Percentiles rank a stretch among this genome's conserved stretches.
These are phyloP conservation scores for Tetragonula clypearis DNA, from an alignment of 1,140 invertebrate species.

Conservation along the genomic window DNA sequence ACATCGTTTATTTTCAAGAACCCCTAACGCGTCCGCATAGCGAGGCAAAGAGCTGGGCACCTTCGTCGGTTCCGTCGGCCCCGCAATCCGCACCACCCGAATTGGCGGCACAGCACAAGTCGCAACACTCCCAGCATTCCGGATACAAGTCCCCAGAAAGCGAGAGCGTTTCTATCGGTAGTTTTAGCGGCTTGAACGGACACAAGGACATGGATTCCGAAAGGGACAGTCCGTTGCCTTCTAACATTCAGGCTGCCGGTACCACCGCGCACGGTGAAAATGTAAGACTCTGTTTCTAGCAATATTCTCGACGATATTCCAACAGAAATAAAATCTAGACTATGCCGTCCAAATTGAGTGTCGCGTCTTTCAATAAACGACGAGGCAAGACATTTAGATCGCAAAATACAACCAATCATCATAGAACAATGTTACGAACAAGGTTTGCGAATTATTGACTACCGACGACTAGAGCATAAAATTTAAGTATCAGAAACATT, in stretches of 20 bases:
- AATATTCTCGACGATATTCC: not conserved
- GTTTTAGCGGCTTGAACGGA: constrained; percentile 79
- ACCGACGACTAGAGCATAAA: too few relatives aligned
- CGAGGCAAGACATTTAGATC: too few relatives aligned
- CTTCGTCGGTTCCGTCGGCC: constrained; percentile 84
- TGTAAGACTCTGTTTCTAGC: constrained; percentile 20
- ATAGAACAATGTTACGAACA: too few relatives aligned
- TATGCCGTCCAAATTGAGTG: not conserved
- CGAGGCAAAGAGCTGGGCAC: constrained; percentile 87
- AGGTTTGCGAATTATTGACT: too few relatives aligned
- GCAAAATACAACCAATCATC: too few relatives aligned
- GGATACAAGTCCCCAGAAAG: constrained; percentile 81
- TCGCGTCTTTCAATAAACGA: too few relatives aligned
- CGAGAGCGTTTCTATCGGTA: constrained; percentile 79
- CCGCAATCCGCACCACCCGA: constrained; percentile 87
- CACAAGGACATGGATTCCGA: constrained; percentile 80
- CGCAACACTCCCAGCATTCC: constrained; percentile 77
- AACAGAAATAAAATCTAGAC: not conserved
- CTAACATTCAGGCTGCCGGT: constrained; percentile 52
- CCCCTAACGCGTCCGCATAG: constrained; percentile 85
- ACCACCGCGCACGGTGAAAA: constrained; percentile 45
- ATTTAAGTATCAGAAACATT: too few relatives aligned
- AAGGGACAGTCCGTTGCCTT: constrained; percentile 75
- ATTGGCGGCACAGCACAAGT: constrained; percentile 82
- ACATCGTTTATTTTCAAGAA: constrained; percentile 53